Base-by-base conservation (phyloP, 2,797 vertebrate genomes). In the Selene dorsalis region DNA sequence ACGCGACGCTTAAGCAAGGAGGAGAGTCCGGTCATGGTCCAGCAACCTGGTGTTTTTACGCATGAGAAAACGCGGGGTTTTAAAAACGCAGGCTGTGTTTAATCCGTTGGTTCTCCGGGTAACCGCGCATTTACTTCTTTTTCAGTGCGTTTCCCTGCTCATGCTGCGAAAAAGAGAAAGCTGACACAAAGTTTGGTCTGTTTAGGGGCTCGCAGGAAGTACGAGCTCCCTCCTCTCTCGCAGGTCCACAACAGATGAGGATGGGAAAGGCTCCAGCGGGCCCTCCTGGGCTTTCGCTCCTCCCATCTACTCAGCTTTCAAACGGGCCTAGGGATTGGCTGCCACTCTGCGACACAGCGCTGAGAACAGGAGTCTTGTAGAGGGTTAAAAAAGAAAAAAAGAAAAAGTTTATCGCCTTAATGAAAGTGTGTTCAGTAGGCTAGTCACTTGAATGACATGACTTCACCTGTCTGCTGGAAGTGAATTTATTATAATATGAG, bases 241-340 rank as follows among this genome's bases (percentile, higher is more conserved):
- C 82, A 82, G 83, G 78, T 83, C 62, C 55, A 64, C 72, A 64
- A 63, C 88, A 86, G 84, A 90, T 89, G 89, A 85, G 75, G 58
- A 35, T 77, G 80, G 80, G 77, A 69, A 83, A 69, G 77, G 57
- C 56, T 84, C 59, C 64, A 30, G 64, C 72, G 10, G 79, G 30
- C 55, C 80, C 82, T 84, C 70, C 77, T 55, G 70, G 39, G 73
- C 74, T 64, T 73, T 88, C 84, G 80, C 89, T 89, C 90, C 89
- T 89, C 91, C 91, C 88, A 82, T 73, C 81, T 58, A 66, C 77
- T 85, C 86, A 65, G 78, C 80, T 84, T 78, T 84, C 71, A 66
- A 0, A 9, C 56, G 0, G 9, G 75, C 65, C 16, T 38, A 18
- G 7, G 84, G 93, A 94, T 94, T 94, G 94, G 93, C 86, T 92